These are phyloP conservation scores for Xyrichtys novacula DNA, from an alignment of 2,797 vertebrate genomes.

Conservation along the genomic window DNA sequence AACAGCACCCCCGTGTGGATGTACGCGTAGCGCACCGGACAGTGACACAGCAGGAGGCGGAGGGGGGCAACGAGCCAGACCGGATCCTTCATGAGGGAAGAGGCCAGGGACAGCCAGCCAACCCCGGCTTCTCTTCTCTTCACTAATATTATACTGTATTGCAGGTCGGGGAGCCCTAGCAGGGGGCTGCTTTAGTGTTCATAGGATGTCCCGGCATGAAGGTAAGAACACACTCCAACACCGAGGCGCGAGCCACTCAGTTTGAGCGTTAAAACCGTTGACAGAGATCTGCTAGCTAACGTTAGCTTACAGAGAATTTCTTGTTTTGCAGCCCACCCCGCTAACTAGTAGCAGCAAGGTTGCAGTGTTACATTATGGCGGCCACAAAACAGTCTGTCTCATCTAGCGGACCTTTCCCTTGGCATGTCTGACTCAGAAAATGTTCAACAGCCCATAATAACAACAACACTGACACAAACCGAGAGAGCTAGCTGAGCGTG, in stretches of 20 bases:
- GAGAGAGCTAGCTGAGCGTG: slow-evolving; percentile 55
- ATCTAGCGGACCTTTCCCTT: not conserved
- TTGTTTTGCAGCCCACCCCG: slow-evolving; percentile 73
- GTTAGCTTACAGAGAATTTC: slow-evolving; percentile 61
- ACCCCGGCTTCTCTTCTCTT: slow-evolving; percentile 83
- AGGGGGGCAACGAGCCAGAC: slow-evolving; percentile 73
- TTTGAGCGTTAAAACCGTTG: slow-evolving; percentile 41
- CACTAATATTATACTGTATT: slow-evolving; percentile 59
- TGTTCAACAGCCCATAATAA: not conserved
- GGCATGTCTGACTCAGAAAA: not conserved
- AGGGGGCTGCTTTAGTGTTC: slow-evolving; percentile 69
- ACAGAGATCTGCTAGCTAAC: slow-evolving; percentile 61
- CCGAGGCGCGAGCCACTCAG: slow-evolving; percentile 1
- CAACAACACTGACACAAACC: slow-evolving; percentile 56
- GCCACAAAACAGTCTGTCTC: slow-evolving; percentile 15
- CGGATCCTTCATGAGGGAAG: slow-evolving; percentile 87
- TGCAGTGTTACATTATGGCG: slow-evolving; percentile 54
- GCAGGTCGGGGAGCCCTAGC: slow-evolving; percentile 71
- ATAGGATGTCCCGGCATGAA: slow-evolving; percentile 96
- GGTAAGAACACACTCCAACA: slow-evolving; percentile 74
- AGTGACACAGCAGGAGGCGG: slow-evolving; percentile 84
- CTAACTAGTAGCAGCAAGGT: slow-evolving; percentile 56
- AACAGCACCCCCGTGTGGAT: slow-evolving; percentile 62
- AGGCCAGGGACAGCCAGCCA: slow-evolving; percentile 84
- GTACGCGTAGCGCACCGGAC: slow-evolving; percentile 13